Evolutionary conservation across 2,113 vertebrate species (phyloP), one percentile per base, ranked within the genome.

Genomic region (Megaleporinus macrocephalus): DNA sequence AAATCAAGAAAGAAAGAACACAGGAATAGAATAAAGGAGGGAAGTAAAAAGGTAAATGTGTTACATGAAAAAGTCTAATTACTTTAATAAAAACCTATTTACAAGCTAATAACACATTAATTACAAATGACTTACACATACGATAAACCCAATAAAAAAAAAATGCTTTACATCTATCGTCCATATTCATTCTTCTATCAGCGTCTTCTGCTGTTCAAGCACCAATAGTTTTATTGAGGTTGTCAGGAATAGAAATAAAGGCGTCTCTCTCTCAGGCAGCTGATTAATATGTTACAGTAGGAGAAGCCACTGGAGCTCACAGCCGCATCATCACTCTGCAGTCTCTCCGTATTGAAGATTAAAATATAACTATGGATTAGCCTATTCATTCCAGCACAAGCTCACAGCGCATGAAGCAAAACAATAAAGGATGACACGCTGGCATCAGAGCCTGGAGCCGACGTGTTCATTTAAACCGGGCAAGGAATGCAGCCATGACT

Each of bases 241-340:
- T 12, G 10, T 10, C 22, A 41, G 30, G 24, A 36, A 24, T 1
- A 20, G 24, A 22, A 47, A 47, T 20, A 20, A 18, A 76, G 41
- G 4, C 24, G n/a, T n/a, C 36, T 49, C 15, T 63, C 20, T 61
- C 33, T 26, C 30, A 9, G 15, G 16, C 24, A 22, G 18, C 12
- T 9, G 18, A 65, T 65, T 49, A 20, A 62, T 29, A 61, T 61
- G 26, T 27, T 76, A 77, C 75, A 77, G 27, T 27, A 65, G 75
- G 33, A 76, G 57, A 47, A 44, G 59, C 57, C 47, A 63, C n/a
- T 30, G 41, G 75, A 61, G 55, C 55, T 57, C n/a, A 57, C 22
- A 61, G n/a, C 51, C 63, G 11, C 75, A 77, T 65, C 75, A 77
- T 51, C 61, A 51, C 61, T 63, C 26, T 61, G 62, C 62, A 79